Conservation (phyloP, 92 coral and sea anemone species). For the Metridium senile region DNA sequence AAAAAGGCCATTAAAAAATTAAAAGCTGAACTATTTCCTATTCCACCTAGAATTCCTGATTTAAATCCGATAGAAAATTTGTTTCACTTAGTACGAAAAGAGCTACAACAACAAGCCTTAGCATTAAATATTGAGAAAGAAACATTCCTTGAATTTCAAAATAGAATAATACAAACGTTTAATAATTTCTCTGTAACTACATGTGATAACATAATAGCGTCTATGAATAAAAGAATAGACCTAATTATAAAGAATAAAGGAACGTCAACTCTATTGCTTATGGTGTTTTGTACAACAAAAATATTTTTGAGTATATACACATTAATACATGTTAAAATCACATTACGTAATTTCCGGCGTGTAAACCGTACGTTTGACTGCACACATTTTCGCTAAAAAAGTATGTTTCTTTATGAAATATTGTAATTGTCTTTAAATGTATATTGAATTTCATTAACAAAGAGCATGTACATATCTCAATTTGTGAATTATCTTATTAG, state of each 20-base stretch:
- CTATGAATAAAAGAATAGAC: constrained; percentile 31
- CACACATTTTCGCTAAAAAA: too few relatives aligned
- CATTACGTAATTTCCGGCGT: not conserved
- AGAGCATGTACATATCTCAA: too few relatives aligned
- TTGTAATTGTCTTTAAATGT: too few relatives aligned
- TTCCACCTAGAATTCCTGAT: constrained; percentile 39
- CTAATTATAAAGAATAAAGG: constrained; percentile 16
- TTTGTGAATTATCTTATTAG: too few relatives aligned
- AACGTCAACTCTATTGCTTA: too few relatives aligned
- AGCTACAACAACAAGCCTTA: constrained; percentile 21
- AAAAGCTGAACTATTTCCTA: constrained; percentile 1
- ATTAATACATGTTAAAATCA: not conserved
- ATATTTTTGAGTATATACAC: not conserved
- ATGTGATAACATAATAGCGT: constrained; percentile 15
- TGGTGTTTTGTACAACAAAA: too few relatives aligned
- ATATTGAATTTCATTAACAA: too few relatives aligned
- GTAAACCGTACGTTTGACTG: too few relatives aligned
- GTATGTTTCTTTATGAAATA: too few relatives aligned
- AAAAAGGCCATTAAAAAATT: constrained; percentile 3
- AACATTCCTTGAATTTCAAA: constrained; percentile 27
- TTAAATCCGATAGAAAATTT: constrained; percentile 41
- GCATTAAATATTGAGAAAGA: constrained; percentile 5
- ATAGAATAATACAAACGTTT: constrained; percentile 12
- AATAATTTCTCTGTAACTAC: not conserved
- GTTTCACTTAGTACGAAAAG: constrained; percentile 19